These are phyloP conservation scores for Ifrita kowaldi DNA, from an alignment of 2,113 vertebrate species.

Conservation along the genomic window DNA sequence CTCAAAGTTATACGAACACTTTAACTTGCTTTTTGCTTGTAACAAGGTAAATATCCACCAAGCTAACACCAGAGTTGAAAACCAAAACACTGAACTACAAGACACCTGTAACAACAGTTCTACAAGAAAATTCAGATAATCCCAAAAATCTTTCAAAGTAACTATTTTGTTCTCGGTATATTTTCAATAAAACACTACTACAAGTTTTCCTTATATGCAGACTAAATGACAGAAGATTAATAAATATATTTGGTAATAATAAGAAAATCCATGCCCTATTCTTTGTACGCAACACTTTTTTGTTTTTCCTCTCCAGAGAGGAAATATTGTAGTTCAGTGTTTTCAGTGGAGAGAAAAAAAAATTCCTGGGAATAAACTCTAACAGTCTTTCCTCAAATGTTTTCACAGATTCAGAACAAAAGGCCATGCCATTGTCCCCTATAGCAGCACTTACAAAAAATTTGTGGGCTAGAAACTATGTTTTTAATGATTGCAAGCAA, in stretches of 20 bases:
- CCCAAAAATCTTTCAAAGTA: not conserved
- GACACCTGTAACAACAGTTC: not conserved
- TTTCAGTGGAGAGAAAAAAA: not conserved
- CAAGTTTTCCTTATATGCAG: not conserved
- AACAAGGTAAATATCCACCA: not conserved
- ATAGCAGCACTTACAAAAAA: accelerated
- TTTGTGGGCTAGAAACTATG: not conserved
- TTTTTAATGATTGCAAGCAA: not conserved
- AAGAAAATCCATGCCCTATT: not conserved
- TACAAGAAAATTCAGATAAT: not conserved
- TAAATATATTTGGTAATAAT: not conserved
- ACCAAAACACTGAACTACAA: not conserved
- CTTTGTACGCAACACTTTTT: not conserved
- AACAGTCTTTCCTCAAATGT: not conserved
- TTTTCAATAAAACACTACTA: not conserved
- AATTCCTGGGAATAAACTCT: not conserved
- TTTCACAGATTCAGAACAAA: not conserved
- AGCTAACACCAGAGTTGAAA: not conserved
- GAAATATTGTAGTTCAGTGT: not conserved
- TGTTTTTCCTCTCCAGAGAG: accelerated
- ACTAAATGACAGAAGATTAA: not conserved
- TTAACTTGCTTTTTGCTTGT: not conserved
- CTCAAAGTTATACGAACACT: not conserved
- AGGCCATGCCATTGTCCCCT: accelerated
- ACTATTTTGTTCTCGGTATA: not conserved